phyloP scores from a whole-genome alignment of 2,113 vertebrate species.

The Pluvialis apricaria region DNA sequence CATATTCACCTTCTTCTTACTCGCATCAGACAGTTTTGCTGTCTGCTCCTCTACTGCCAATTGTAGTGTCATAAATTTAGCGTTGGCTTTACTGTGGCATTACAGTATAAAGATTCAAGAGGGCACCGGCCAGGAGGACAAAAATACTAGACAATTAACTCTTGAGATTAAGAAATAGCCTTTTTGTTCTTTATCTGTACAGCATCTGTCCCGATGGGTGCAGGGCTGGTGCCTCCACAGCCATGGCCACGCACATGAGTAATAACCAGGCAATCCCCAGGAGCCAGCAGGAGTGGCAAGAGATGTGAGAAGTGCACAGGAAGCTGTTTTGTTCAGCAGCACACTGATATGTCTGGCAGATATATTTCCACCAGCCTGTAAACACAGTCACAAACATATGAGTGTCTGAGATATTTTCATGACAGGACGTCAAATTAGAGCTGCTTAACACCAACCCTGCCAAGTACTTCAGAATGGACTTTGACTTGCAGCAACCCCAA shows the following conservation, averaged over 20 bases:
- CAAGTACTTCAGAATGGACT: background rate
- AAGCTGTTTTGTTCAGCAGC: background rate
- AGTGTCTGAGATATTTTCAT: background rate
- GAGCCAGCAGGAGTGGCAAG: background rate
- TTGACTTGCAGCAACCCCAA: background rate
- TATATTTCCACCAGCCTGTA: background rate
- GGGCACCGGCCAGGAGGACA: background rate
- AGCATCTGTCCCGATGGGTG: background rate
- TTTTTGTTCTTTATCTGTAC: background rate
- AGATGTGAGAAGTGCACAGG: background rate
- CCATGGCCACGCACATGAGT: accelerated
- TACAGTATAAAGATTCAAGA: background rate
- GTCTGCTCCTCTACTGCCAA: background rate
- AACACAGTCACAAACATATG: background rate
- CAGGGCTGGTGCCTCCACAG: background rate
- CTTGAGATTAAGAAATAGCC: background rate
- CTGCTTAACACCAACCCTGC: background rate
- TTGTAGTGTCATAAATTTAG: background rate
- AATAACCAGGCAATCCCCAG: background rate
- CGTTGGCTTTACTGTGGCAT: background rate
- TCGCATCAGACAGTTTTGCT: background rate
- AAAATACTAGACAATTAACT: background rate
- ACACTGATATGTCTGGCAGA: background rate
- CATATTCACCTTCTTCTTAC: background rate
- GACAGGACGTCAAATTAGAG: background rate